These are phyloP conservation scores for Triplophysa siluroides DNA, from an alignment of 2,113 vertebrate genomes.

Conservation along the genomic window DNA sequence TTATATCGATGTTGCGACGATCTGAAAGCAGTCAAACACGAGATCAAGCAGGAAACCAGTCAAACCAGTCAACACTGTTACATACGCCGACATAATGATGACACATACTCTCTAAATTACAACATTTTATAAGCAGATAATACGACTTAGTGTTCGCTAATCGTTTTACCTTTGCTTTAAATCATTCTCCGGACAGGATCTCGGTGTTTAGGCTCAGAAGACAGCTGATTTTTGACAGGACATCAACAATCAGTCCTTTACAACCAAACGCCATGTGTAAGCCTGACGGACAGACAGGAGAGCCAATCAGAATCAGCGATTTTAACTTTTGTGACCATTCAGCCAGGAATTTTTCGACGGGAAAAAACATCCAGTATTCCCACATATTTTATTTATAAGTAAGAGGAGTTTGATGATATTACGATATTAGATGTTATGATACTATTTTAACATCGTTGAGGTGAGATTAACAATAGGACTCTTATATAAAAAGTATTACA, in stretches of 20 bases:
- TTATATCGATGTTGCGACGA: not conserved
- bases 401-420: not conserved
- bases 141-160: not conserved
- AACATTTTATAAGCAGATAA: not conserved
- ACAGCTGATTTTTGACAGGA: slow-evolving; percentile 48
- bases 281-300: not conserved
- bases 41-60: not conserved
- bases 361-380: not conserved
- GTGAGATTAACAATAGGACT: too few relatives aligned
- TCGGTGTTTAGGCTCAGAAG: not conserved
- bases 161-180: slow-evolving; percentile 33
- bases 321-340: not conserved
- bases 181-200: not conserved
- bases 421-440: too few relatives aligned
- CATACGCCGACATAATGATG: not conserved
- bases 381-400: not conserved
- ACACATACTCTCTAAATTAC: not conserved
- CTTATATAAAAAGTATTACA: too few relatives aligned
- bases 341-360: slow-evolving; percentile 7
- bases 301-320: slow-evolving; percentile 33
- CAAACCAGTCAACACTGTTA: not conserved
- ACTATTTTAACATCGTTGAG: too few relatives aligned
- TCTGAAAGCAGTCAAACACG: not conserved
- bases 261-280: slow-evolving; percentile 40
- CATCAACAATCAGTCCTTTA: slow-evolving; percentile 29